Conservation (phyloP, 2,797 vertebrate species). For the Graptemys geographica region DNA sequence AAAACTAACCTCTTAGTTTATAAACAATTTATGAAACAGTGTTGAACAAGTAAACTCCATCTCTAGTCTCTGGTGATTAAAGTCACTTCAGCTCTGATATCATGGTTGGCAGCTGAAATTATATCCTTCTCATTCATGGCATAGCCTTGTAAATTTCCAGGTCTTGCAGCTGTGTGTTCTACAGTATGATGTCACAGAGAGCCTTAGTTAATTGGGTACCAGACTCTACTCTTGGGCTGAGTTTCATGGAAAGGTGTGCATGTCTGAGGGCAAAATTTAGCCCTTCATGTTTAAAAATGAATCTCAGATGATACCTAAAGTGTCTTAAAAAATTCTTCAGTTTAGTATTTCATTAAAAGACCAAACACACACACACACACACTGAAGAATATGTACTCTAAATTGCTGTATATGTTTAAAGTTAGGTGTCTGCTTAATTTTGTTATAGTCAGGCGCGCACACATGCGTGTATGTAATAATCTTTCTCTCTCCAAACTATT, state of each 20-base stretch:
- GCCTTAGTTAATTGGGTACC: not conserved
- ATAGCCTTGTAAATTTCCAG: constrained; percentile 18
- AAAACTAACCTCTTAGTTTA: not conserved
- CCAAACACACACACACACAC: not conserved
- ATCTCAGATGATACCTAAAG: constrained; percentile 34
- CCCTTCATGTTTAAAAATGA: not conserved
- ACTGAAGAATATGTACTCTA: not conserved
- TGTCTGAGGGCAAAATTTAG: not conserved
- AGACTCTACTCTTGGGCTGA: not conserved
- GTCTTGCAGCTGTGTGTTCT: constrained; percentile 29
- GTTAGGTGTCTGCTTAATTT: not conserved
- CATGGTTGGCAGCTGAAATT: constrained; percentile 24
- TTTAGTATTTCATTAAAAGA: not conserved
- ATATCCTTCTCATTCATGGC: not conserved
- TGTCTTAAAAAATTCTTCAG: not conserved
- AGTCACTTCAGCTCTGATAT: not conserved
- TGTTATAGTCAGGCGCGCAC: not conserved
- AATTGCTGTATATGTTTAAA: constrained; percentile 7
- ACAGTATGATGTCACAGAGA: not conserved
- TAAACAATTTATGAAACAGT: not conserved
- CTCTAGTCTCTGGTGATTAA: not conserved
- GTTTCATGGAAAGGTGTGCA: not conserved
- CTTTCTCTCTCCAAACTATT: constrained; percentile 28
- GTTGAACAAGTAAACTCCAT: not conserved
- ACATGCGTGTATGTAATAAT: constrained; percentile 29